phyloP scores from a whole-genome alignment of 2,888 invertebrate genomes.

The Conops quadrifasciatus region DNA sequence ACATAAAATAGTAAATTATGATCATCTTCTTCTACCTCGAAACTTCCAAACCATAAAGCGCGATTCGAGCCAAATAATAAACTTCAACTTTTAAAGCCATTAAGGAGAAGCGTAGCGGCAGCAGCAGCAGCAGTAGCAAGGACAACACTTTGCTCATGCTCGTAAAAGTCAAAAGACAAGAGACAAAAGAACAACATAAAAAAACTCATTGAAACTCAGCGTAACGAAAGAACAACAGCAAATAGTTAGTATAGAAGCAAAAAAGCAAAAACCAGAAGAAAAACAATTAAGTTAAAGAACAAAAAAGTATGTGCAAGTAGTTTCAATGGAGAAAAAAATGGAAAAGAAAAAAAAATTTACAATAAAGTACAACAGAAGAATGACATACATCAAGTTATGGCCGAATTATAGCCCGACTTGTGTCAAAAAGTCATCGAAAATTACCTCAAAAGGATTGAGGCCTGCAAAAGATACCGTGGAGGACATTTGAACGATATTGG shows the following conservation, averaged over 20 bases:
- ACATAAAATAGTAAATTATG: slow-evolving; percentile 17
- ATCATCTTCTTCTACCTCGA: too few relatives aligned
- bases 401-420: too few relatives aligned
- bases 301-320: background rate
- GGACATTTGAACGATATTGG: too few relatives aligned
- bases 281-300: background rate
- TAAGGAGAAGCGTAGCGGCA: background rate
- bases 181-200: slow-evolving; percentile 6
- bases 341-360: background rate
- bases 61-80: slow-evolving; percentile 2
- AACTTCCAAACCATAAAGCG: background rate
- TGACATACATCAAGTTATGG: too few relatives aligned
- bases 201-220: background rate
- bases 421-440: too few relatives aligned
- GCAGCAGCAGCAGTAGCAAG: background rate
- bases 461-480: too few relatives aligned
- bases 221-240: background rate
- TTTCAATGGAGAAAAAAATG: background rate
- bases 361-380: background rate
- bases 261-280: background rate
- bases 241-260: background rate
- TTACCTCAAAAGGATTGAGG: too few relatives aligned
- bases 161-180: background rate
- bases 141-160: background rate
- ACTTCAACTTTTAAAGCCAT: slow-evolving; percentile 12